phyloP scores from a whole-genome alignment of 2,888 invertebrate species.

The Prosopocoilus inquinatus region DNA sequence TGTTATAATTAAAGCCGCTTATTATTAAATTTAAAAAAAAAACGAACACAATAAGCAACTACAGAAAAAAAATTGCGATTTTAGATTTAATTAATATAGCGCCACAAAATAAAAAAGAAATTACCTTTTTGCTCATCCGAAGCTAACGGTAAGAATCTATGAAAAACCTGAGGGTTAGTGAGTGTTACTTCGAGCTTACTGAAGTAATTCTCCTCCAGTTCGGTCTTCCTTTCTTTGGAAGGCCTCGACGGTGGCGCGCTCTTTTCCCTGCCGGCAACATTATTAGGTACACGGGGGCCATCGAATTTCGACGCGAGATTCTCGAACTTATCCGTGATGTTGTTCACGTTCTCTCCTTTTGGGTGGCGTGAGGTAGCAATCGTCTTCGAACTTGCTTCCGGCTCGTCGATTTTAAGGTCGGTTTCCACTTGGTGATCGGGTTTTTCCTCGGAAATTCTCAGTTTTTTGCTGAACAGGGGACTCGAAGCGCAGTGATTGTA shows the following conservation, averaged over 20 bases:
- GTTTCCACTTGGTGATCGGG: conserved; percentile 3
- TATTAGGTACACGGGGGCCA: neutral
- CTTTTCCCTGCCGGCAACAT: too few relatives aligned
- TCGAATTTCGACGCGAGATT: conserved; percentile 7
- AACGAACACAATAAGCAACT: neutral
- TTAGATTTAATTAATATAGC: neutral
- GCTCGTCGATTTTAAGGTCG: conserved; percentile 2
- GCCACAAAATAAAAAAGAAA: neutral
- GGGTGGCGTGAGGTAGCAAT: too few relatives aligned
- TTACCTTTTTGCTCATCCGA: conserved; percentile 12
- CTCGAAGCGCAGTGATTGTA: conserved; percentile 36
- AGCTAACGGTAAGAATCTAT: neutral
- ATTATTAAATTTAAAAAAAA: neutral
- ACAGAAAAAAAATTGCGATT: conserved; percentile 1
- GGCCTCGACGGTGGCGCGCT: too few relatives aligned
- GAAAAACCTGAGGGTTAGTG: conserved; percentile 9
- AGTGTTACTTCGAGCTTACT: conserved; percentile 16
- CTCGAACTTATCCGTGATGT: conserved; percentile 18
- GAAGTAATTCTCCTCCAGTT: conserved; percentile 1
- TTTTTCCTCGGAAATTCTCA: conserved; percentile 38
- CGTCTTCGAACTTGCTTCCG: neutral
- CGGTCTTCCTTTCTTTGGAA: neutral
- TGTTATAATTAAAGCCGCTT: too few relatives aligned
- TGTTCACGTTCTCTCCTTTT: conserved; percentile 9
- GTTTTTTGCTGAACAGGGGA: conserved; percentile 43